Base-by-base conservation (phyloP, 2,888 invertebrate genomes). In the Allacma fusca region DNA sequence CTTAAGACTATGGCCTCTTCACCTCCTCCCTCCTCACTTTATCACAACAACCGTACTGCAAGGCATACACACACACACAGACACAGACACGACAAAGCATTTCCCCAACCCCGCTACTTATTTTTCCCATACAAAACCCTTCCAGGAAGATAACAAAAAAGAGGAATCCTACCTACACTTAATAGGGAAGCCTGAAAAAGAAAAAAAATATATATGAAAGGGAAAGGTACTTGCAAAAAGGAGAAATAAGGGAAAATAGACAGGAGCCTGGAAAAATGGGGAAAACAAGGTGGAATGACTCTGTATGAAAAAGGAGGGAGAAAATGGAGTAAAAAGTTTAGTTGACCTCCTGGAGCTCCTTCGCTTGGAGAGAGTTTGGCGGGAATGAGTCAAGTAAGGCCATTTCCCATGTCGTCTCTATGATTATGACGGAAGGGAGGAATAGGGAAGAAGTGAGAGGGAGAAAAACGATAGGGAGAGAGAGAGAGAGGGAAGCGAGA, bases 351-450 rank as follows among this genome's bases (percentile, higher is more conserved):
- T n/a, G 50, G 50, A 50, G 50, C 50, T 50, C 50, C 50, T 50
- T 19, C 16, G 50, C 7, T n/a, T n/a, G 50, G 50, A 50, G n/a
- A 9, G 34, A 34, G 34, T 34, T 50, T 50, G 50, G 50, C 16
- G 50, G 50, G 19, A 50, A 50, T 50, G 50, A 50, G n/a, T 19
- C 16, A 50, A n/a, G n/a, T 19, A 50, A 12, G 50, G 50, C 50
- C 19, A 50, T 50, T 50, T n/a, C 50, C 50, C 19, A 50, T 50
- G 50, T 50, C 50, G 2, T 50, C 50, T n/a, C 9, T n/a, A 50
- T 50, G 50, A 50, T 50, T 50, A 50, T 50, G n/a, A 50, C 16
- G 50, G 50, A n/a, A 50, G 50, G 50, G 34, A 72, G 72, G 62
- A 24, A 62, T 21, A 24, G 26, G 21, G 26, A 23, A n/a, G 26